phyloP scores from a whole-genome alignment of 2,113 vertebrate species.

The Nothocercus nigrocapillus region DNA sequence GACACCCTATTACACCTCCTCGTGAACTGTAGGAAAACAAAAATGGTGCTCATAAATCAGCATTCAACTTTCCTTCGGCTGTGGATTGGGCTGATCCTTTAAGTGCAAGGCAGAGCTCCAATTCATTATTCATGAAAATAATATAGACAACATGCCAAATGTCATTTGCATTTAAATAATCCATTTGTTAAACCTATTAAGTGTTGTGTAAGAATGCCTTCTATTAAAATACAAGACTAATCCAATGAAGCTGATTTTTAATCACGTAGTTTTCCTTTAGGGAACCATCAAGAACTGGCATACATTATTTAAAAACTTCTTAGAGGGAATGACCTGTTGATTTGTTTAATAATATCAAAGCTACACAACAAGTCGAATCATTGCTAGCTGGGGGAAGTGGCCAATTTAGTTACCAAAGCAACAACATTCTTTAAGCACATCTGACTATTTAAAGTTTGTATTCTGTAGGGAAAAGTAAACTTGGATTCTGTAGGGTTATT shows the following conservation, averaged over 20 bases:
- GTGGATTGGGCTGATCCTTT: constrained; percentile 73
- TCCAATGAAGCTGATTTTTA: constrained; percentile 67
- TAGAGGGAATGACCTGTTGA: constrained; percentile 65
- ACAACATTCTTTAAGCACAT: constrained; percentile 75
- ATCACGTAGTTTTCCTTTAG: constrained; percentile 63
- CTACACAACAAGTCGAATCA: constrained; percentile 67
- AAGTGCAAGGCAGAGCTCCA: constrained; percentile 74
- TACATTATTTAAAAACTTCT: constrained; percentile 54
- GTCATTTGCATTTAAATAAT: constrained; percentile 81
- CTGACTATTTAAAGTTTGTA: constrained; percentile 77
- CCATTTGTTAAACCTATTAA: constrained; percentile 80
- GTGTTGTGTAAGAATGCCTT: constrained; percentile 67
- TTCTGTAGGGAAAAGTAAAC: constrained; percentile 82
- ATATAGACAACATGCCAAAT: constrained; percentile 81
- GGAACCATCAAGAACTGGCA: constrained; percentile 71
- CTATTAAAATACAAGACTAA: constrained; percentile 69
- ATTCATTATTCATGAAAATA: constrained; percentile 83
- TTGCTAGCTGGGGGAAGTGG: constrained; percentile 60
- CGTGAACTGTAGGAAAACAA: constrained; percentile 86
- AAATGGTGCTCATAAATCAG: constrained; percentile 90
- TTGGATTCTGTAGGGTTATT: constrained; percentile 79
- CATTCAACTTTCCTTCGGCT: constrained; percentile 81
- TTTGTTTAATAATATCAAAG: constrained; percentile 73
- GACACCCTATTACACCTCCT: constrained; percentile 97
- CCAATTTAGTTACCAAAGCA: constrained; percentile 73